Base-by-base conservation (phyloP, 92 coral and sea anemone genomes). In the Chrysogorgia sp. region DNA sequence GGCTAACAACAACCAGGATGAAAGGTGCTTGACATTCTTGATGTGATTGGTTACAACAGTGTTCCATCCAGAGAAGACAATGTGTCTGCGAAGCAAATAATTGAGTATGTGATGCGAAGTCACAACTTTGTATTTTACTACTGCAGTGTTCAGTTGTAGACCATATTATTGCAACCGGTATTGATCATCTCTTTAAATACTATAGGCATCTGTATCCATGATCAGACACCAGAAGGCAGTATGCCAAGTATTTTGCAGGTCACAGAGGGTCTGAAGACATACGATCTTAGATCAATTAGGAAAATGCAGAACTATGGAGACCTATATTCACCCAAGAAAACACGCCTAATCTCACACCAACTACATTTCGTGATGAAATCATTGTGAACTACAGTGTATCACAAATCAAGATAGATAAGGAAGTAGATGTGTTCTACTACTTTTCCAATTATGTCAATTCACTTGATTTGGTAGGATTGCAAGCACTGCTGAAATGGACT, bases 141-240 rank as follows among this genome's bases (percentile, higher is more conserved):
- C n/a, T n/a, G n/a, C n/a, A n/a, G n/a, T n/a, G n/a, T n/a, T n/a
- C n/a, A n/a, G n/a, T n/a, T n/a, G n/a, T 5, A 12, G 43, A 37
- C 43, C 12, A 5, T 5, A 37, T 4, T 4, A 4, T 4, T 4
- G 5, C 12, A 37, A 37, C 5, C 12, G 12, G 12, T 37, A 37
- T 4, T 37, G 5, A 37, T 4, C n/a, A n/a, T n/a, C n/a, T n/a
- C n/a, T n/a, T n/a, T n/a, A n/a, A n/a, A n/a, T n/a, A n/a, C n/a
- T n/a, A n/a, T n/a, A n/a, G n/a, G n/a, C 61, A 77, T 84, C n/a
- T 84, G 84, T 45, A 84, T 77, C 71, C 23, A 84, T 84, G 88
- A 84, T 41, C 84, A 84, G 80, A 28, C 71, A 25, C 84, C 81
- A 47, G 50, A 72, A 66, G 67, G 57, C 47, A 62, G 41, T 56